Base-by-base conservation (phyloP, 2,888 invertebrate species). In the Amblyjoppa fuscipennis region DNA sequence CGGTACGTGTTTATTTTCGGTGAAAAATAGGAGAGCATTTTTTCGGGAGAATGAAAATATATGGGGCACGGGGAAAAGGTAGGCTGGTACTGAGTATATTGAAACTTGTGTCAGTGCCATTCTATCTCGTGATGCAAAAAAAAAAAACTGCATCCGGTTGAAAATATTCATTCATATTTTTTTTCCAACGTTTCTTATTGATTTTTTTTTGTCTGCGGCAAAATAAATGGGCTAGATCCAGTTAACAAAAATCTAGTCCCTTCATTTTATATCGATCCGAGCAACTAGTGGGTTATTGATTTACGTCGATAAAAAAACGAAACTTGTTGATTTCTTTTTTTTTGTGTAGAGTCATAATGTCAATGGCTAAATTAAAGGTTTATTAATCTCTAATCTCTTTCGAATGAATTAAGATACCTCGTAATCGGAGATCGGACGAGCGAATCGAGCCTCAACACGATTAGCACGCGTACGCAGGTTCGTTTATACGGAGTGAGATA, bases 81-180 rank as follows among this genome's bases (percentile, higher is more conserved):
- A 25, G 64, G 45, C 61, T 75, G 75, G 49, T 4, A 64, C 75
- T 34, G 75, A 75, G 64, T 75, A 75, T 49, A 75, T 64, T 28
- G 64, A 31, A 20, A 75, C 64, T 75, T 75, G 75, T 56, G 64
- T 75, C 64, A 75, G 75, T 75, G 9, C 56, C 49, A 75, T 51
- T 34, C 20, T 64, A 45, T 56, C 64, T 61, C 11, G 20, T n/a
- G 31, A 3, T 20, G 64, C 25, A 6, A 31, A 28, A n/a, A 49
- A n/a, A 49, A 11, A 41, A 28, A 49, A 11, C 28, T 45, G 2
- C 7, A 45, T 1, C 13, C 6, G n/a, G 5, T 64, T 20, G 16
- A 20, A 28, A 16, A 41, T 9, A 59, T 45, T 3, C 6, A 3
- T n/a, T 5, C 20, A 53, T 20, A 20, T n/a, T 53, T 53, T 53